These are phyloP conservation scores for Homarus americanus DNA, from an alignment of 1,140 invertebrate genomes.

Conservation along the genomic window DNA sequence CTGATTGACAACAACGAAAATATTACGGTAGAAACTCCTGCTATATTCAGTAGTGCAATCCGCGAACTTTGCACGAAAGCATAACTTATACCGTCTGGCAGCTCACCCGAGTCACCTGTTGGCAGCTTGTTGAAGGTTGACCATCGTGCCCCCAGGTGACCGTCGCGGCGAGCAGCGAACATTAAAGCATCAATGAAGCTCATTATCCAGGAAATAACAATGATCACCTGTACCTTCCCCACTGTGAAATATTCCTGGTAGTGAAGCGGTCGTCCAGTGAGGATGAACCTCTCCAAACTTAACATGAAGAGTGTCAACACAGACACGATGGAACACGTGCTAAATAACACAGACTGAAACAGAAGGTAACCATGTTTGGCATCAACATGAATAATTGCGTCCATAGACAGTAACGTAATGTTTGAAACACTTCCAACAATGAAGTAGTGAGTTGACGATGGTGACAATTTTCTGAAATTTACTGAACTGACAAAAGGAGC, in stretches of 20 bases:
- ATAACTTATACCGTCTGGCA: background rate
- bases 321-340: background rate
- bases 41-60: background rate
- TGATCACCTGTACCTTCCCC: background rate
- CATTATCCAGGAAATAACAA: conserved; percentile 6
- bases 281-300: conserved; percentile 32
- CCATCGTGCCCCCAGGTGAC: background rate
- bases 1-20: conserved; percentile 29
- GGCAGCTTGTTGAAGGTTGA: conserved; percentile 18
- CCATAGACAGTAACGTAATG: too few relatives aligned
- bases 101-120: background rate
- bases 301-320: conserved; percentile 35
- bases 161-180: background rate
- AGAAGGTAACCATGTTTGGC: background rate
- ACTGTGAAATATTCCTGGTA: conserved; percentile 33
- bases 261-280: conserved; percentile 6
- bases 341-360: conserved; percentile 11
- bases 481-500: conserved; percentile 4
- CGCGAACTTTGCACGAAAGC: background rate
- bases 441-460: background rate
- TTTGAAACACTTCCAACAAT: too few relatives aligned
- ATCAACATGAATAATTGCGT: background rate
- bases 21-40: background rate
- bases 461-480: background rate
- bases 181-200: background rate